A percentile compares a stretch with the other conserved stretches of the same genome.
These are phyloP conservation scores for Cydia pomonella DNA, from an alignment of 1,140 invertebrate species.

Conservation along the genomic window DNA sequence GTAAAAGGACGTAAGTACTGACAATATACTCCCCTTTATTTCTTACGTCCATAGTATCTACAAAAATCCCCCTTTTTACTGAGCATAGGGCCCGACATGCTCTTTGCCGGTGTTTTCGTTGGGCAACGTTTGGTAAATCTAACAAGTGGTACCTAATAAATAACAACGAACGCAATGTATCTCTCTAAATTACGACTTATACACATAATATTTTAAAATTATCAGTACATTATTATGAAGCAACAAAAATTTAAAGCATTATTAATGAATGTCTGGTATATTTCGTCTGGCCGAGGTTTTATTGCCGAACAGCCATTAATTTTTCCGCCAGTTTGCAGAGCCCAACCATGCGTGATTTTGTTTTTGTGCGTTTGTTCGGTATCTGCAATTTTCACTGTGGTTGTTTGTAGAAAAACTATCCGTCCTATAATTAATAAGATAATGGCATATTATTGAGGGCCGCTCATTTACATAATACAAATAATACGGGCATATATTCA, in stretches of 20 bases:
- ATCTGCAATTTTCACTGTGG: conserved; percentile 69
- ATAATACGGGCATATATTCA: too few relatives aligned
- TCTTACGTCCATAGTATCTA: too few relatives aligned
- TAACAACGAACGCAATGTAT: too few relatives aligned
- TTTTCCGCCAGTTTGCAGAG: conserved; percentile 67
- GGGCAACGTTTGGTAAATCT: too few relatives aligned
- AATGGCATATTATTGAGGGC: not conserved
- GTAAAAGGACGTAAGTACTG: too few relatives aligned
- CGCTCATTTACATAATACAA: not conserved
- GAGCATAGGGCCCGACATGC: too few relatives aligned
- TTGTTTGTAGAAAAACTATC: conserved; percentile 72
- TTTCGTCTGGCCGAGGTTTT: conserved; percentile 59
- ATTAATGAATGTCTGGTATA: conserved; percentile 45
- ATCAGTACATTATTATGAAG: not conserved
- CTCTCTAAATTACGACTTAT: not conserved
- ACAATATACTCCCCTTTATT: too few relatives aligned
- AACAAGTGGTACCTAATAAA: too few relatives aligned
- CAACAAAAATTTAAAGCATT: conserved; percentile 39
- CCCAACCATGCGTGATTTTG: conserved; percentile 75
- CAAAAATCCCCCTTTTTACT: too few relatives aligned
- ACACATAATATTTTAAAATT: not conserved
- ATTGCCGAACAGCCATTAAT: conserved; percentile 76
- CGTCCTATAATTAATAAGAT: conserved; percentile 55
- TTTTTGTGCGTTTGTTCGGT: conserved; percentile 78
- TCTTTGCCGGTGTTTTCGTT: too few relatives aligned